Conservation (phyloP, 2,113 vertebrate genomes). For the Pontoporia blainvillei region DNA sequence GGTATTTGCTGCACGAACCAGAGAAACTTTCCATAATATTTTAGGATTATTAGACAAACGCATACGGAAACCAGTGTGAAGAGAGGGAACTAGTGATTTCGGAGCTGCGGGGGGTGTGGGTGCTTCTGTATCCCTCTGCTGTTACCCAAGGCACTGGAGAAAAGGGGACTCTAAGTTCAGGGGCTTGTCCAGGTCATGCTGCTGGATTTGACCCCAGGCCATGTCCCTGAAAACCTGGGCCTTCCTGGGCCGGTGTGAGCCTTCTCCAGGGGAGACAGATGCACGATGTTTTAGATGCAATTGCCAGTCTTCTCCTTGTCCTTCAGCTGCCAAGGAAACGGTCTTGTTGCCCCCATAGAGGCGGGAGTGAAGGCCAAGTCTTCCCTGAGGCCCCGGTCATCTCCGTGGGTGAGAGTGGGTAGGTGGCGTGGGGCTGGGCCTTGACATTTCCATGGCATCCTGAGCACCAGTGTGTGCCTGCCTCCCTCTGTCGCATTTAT, state of each 20-base stretch:
- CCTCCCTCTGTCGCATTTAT: not conserved
- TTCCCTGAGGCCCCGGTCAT: not conserved
- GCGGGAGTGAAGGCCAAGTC: not conserved
- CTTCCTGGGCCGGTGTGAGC: accelerated
- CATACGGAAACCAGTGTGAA: accelerated
- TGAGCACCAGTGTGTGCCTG: not conserved
- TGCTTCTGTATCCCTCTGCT: too few species aligned
- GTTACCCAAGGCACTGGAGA: not conserved
- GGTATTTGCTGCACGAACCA: accelerated
- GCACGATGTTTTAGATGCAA: accelerated
- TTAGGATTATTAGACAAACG: accelerated
- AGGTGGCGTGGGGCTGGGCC: not conserved
- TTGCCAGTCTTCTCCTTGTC: not conserved
- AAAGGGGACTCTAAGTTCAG: not conserved
- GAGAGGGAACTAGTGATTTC: accelerated
- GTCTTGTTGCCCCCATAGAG: not conserved
- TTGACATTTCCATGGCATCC: not conserved
- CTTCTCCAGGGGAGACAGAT: not conserved
- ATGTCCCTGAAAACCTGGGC: not conserved
- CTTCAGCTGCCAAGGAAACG: not conserved
- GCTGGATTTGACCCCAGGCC: not conserved
- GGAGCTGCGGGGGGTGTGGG: accelerated
- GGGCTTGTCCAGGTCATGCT: not conserved
- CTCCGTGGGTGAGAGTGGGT: not conserved
- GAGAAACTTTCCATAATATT: accelerated